Base-by-base conservation (phyloP, 1,140 invertebrate genomes). In the Phymastichus coffea region DNA sequence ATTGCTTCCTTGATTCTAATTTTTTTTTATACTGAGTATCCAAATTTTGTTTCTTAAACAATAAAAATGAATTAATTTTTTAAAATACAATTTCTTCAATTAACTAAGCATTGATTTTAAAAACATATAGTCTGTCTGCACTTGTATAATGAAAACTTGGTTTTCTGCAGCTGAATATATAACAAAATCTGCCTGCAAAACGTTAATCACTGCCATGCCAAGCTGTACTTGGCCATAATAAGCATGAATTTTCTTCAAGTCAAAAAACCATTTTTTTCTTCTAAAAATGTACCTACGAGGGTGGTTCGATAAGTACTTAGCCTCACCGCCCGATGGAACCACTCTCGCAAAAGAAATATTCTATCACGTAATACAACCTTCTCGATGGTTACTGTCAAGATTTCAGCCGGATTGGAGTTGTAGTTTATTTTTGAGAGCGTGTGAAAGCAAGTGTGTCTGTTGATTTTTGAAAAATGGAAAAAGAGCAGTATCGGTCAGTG, bases 141-240 rank as follows among this genome's bases (percentile, higher is more conserved):
- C 23, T 23, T 4, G n/a, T n/a, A 26, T 10, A 28, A 51, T 19
- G 15, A 49, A 28, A 49, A 66, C 22, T 41, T 22, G 43, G 1
- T 57, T 48, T 57, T 66, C 62, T 25, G 40, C 54, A 28, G 53
- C 52, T 1, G 62, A 44, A 41, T 61, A 66, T 2, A 66, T 48
- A 14, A 60, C 49, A 49, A 66, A 66, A 58, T 41, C 28, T 19
- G 41, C 28, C 17, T 33, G 43, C 22, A 37, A 8, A 14, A 64
- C 14, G 44, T n/a, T 64, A 17, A 66, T 33, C 19, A 62, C 25
- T 9, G 46, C 43, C 63, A 64, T 64, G 6, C 57, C 57, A 12
- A 60, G 48, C n/a, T 63, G 61, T 0, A 59, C 44, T 48, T 63
- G 61, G 3, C 49, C 55, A 44, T 61, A 61, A 38, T 61, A 65